phyloP scores from a whole-genome alignment of 2,113 vertebrate genomes.

The Cochlearius cochlearius region DNA sequence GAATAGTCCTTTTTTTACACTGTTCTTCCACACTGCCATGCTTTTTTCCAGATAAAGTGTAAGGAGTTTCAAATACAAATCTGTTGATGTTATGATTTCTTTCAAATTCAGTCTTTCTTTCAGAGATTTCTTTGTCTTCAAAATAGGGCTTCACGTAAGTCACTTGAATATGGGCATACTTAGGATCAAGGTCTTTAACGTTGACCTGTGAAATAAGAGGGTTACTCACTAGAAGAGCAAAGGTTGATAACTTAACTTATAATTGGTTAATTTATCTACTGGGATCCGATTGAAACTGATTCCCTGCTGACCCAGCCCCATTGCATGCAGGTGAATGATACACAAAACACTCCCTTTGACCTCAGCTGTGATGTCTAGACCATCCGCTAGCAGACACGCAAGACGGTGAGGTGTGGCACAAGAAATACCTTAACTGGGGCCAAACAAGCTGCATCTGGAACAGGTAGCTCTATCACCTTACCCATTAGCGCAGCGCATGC shows the following conservation, averaged over 20 bases:
- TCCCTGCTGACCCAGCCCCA: not conserved
- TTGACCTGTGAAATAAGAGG: slow-evolving; percentile 79
- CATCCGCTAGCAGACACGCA: not conserved
- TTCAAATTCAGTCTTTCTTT: slow-evolving; percentile 93
- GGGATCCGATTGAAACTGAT: not conserved
- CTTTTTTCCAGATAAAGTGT: slow-evolving; percentile 94
- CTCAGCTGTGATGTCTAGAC: not conserved
- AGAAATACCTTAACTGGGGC: not conserved
- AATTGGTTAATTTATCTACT: not conserved
- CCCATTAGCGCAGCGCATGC: not conserved
- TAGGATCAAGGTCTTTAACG: slow-evolving; percentile 89
- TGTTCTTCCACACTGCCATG: slow-evolving; percentile 95
- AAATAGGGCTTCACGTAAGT: slow-evolving; percentile 95
- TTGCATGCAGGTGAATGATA: not conserved
- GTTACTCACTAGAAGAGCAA: not conserved
- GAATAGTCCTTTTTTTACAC: slow-evolving; percentile 89
- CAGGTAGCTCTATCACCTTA: not conserved
- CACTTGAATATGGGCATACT: slow-evolving; percentile 93
- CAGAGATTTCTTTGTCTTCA: slow-evolving; percentile 90
- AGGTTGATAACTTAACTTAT: not conserved
- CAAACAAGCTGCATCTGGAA: not conserved
- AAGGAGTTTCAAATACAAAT: slow-evolving; percentile 96
- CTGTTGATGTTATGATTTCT: slow-evolving; percentile 91
- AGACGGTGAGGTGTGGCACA: not conserved
- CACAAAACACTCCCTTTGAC: not conserved